These are phyloP conservation scores for Xestia ashworthii DNA, from an alignment of 2,888 invertebrate genomes.

Conservation along the genomic window DNA sequence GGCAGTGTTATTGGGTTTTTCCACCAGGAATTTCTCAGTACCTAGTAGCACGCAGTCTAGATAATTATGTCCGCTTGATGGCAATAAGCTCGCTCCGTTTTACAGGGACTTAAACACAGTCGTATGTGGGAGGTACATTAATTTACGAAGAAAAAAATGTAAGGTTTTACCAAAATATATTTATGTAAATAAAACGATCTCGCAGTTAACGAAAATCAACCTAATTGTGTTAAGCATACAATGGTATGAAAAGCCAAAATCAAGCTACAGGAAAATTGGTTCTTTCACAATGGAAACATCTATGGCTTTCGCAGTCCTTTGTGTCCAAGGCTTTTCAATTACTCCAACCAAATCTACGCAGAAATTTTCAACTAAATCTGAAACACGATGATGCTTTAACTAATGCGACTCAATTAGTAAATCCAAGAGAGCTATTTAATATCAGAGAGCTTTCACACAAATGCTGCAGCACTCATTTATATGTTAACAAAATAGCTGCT, in stretches of 20 bases:
- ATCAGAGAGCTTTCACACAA: neutral
- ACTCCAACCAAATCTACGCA: neutral
- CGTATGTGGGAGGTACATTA: too few species aligned
- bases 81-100: too few species aligned
- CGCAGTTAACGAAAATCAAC: neutral
- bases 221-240: neutral
- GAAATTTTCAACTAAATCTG: neutral
- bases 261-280: neutral
- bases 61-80: too few species aligned
- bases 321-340: constrained; percentile 11
- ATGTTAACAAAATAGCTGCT: constrained; percentile 6
- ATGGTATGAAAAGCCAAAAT: neutral
- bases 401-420: constrained; percentile 5
- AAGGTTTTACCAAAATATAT: too few species aligned
- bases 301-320: constrained; percentile 8
- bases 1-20: too few species aligned
- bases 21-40: too few species aligned
- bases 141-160: neutral
- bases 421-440: constrained; percentile 7
- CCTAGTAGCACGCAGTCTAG: too few species aligned
- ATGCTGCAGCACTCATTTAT: neutral
- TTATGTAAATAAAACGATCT: too few species aligned
- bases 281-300: constrained; percentile 9
- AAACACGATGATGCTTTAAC: neutral
- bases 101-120: too few species aligned